A percentile compares a stretch with the other conserved stretches of the same genome.
Conservation (phyloP, 2,888 invertebrate genomes). For the Limnephilus lunatus region DNA sequence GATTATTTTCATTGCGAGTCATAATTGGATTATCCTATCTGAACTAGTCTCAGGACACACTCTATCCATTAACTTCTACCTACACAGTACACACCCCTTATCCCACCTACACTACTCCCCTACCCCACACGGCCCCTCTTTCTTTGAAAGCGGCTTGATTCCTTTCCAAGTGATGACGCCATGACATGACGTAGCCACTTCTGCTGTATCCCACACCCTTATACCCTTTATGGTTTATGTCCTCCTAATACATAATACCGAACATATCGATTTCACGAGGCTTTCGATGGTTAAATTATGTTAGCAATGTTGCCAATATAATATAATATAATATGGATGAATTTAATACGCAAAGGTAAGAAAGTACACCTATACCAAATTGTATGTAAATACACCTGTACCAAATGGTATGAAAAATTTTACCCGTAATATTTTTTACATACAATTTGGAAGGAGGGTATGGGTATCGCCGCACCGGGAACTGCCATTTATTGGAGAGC, state of each 20-base stretch:
- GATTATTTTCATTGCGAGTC: not conserved
- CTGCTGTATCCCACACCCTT: not conserved
- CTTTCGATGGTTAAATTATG: not conserved
- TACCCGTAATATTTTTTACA: too few relatives aligned
- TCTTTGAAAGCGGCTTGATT: not conserved
- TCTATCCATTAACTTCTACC: not conserved
- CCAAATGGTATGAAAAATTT: too few relatives aligned
- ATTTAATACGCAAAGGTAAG: not conserved
- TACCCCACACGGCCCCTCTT: not conserved
- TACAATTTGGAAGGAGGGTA: too few relatives aligned
- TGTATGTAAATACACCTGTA: too few relatives aligned
- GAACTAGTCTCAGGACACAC: not conserved
- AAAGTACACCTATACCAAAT: too few relatives aligned
- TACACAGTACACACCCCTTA: not conserved
- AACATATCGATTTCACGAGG: not conserved
- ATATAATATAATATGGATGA: too few relatives aligned
- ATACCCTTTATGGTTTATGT: not conserved
- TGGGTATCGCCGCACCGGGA: too few relatives aligned
- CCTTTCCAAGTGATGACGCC: not conserved
- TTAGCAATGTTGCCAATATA: conserved; percentile 2
- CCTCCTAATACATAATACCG: not conserved
- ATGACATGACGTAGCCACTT: not conserved
- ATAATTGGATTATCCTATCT: not conserved
- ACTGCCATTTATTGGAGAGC: too few relatives aligned
- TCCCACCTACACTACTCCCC: not conserved